These are phyloP conservation scores for Diadumene lineata DNA, from an alignment of 92 coral and sea anemone genomes.

Conservation along the genomic window DNA sequence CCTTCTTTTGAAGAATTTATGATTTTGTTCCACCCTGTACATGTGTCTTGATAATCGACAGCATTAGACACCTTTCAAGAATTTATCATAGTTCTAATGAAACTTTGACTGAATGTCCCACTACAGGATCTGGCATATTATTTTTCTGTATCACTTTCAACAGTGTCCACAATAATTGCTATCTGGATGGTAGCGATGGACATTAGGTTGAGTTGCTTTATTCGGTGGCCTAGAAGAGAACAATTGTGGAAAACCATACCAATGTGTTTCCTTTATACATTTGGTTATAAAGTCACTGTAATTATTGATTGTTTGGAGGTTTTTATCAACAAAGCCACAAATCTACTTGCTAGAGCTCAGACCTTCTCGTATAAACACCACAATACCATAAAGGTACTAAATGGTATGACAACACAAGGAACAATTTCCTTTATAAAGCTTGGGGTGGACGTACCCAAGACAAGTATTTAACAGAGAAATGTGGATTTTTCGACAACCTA, in stretches of 20 bases:
- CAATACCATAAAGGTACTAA: conserved; percentile 48
- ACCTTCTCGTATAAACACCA: conserved; percentile 51
- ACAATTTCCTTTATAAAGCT: conserved; percentile 46
- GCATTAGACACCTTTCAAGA: too few relatives aligned
- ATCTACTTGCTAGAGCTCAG: conserved; percentile 59
- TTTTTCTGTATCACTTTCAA: too few relatives aligned
- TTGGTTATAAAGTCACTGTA: too few relatives aligned
- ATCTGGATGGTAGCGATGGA: conserved; percentile 25
- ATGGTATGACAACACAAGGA: conserved; percentile 61
- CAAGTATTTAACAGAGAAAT: conserved; percentile 44
- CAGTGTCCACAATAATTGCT: conserved; percentile 33
- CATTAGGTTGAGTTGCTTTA: too few relatives aligned
- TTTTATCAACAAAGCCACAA: conserved; percentile 49
- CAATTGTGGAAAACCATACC: too few relatives aligned
- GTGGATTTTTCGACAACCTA: conserved; percentile 42
- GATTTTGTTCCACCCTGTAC: conserved; percentile 32
- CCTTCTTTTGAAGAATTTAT: conserved; percentile 14
- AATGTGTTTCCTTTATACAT: too few relatives aligned
- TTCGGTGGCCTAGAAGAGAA: too few relatives aligned
- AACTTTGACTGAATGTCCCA: conserved; percentile 54
- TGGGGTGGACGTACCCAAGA: conserved; percentile 53
- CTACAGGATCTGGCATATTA: conserved; percentile 56
- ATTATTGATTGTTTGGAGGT: conserved; percentile 52
- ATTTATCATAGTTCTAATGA: conserved; percentile 56
- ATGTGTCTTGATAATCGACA: conserved; percentile 32